phyloP scores from a whole-genome alignment of 2,888 invertebrate genomes.

The Rotaria magnacalcarata region DNA sequence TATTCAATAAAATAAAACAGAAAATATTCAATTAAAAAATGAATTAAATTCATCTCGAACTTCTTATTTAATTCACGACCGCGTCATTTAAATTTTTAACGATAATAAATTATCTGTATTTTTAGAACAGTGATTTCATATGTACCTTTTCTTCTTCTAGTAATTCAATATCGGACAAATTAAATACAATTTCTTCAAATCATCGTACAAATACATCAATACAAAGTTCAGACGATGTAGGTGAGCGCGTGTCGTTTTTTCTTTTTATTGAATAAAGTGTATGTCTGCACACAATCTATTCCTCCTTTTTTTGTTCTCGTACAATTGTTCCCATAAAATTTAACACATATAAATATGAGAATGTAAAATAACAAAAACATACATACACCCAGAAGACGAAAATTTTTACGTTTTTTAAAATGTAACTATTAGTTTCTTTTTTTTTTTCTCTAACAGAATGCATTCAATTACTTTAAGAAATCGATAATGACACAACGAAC shows the following conservation, averaged over 20 bases:
- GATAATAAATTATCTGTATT: too few species aligned
- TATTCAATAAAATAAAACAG: too few species aligned
- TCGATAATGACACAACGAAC: not conserved
- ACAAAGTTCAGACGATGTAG: not conserved
- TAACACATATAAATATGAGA: not conserved
- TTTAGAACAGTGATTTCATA: not conserved
- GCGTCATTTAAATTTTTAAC: too few species aligned
- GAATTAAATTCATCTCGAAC: too few species aligned
- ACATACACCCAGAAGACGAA: too few species aligned
- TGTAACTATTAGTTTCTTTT: too few species aligned
- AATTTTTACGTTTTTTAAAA: too few species aligned
- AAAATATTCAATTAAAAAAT: too few species aligned
- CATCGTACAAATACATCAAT: not conserved
- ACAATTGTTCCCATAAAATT: not conserved
- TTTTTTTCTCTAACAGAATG: not conserved
- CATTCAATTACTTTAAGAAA: not conserved
- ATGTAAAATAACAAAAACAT: too few species aligned
- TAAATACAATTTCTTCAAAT: not conserved
- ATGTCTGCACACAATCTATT: too few species aligned
- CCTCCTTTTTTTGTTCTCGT: not conserved
- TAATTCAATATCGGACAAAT: not conserved
- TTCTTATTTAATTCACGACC: too few species aligned
- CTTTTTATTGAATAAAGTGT: too few species aligned
- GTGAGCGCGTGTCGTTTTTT: not conserved
- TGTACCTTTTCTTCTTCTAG: not conserved